Base-by-base conservation (phyloP, 2,797 vertebrate species). In the Pipistrellus pipistrellus region DNA sequence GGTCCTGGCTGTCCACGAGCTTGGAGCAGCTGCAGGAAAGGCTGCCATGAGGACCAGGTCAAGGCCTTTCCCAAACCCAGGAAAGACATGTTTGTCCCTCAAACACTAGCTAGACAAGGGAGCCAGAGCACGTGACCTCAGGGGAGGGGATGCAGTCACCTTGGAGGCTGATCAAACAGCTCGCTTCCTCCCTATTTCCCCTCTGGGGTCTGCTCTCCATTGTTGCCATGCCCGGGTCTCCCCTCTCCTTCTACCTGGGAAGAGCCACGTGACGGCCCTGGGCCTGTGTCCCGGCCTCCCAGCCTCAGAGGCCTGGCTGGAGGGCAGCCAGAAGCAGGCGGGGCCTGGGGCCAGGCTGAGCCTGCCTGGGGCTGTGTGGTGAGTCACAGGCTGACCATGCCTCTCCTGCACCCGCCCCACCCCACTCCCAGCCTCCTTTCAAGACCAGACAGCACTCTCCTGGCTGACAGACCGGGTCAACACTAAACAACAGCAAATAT, bases 401-500 rank as follows among this genome's bases (percentile, higher is more conserved):
- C 7, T 46, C 72, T 68, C 55, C 72, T 27, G 44, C 41, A 76
- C 76, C 53, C 48, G 4, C 38, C 59, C 71, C 15, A 2, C 35
- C 32, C 41, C 41, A 10, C 41, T 20, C 46, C 38, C 44, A 32
- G 69, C 64, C 73, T 17, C 0, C 10, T 21, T 30, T 55, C 57
- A 84, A 89, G 86, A 78, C 84, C 76, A 85, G 77, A 81, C 32
- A 48, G 69, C 55, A 30, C 81, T 85, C 84, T 97, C 91, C 84
- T 59, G 89, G 90, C 85, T 86, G 21, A 93, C 51, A 25, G 13
- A 89, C 27, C 84, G 72, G 82, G 18, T 85, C 93, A 51, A 92
- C 94, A 69, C 35, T 23, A 64, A 76, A 94, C 84, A 87, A 78
- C 75, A 98, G 97, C 91, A 96, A 95, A 97, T 68, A 41, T 87